These are phyloP conservation scores for Caloenas nicobarica DNA, from an alignment of 2,113 vertebrate species.

Conservation along the genomic window DNA sequence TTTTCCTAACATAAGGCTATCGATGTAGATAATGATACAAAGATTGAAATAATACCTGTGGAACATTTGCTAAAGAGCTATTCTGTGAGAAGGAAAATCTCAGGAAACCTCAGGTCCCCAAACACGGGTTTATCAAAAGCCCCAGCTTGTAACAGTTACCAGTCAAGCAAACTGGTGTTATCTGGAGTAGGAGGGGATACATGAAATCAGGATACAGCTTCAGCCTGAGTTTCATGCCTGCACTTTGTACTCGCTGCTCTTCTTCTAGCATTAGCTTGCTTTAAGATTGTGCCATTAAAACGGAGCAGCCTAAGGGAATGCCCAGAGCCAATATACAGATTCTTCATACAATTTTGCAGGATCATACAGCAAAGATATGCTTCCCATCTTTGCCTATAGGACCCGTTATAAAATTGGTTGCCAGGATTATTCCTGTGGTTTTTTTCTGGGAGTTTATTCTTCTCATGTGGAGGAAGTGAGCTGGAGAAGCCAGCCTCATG, in stretches of 20 bases:
- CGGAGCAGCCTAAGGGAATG: slow-evolving; percentile 9
- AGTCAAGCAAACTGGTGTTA: background rate
- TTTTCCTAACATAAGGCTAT: background rate
- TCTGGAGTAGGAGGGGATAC: background rate
- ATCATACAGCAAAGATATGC: background rate
- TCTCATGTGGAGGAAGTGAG: background rate
- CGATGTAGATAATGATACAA: background rate
- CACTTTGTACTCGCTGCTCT: background rate
- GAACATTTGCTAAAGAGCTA: background rate
- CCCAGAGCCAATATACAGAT: background rate
- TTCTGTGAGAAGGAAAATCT: background rate
- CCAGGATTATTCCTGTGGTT: background rate
- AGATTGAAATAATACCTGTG: background rate
- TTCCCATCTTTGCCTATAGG: background rate
- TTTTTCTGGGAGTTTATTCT: background rate
- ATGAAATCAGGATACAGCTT: background rate
- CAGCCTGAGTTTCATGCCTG: background rate
- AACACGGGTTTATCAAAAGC: background rate
- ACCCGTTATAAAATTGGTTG: background rate
- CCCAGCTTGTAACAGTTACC: background rate
- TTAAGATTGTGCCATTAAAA: background rate
- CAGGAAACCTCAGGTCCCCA: background rate
- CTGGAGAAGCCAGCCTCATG: background rate
- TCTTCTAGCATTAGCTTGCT: background rate
- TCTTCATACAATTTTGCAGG: background rate